Evolutionary conservation across 1,140 invertebrate genomes (phyloP), one percentile per base, ranked within the genome.

Genomic region (Helicoverpa armigera): DNA sequence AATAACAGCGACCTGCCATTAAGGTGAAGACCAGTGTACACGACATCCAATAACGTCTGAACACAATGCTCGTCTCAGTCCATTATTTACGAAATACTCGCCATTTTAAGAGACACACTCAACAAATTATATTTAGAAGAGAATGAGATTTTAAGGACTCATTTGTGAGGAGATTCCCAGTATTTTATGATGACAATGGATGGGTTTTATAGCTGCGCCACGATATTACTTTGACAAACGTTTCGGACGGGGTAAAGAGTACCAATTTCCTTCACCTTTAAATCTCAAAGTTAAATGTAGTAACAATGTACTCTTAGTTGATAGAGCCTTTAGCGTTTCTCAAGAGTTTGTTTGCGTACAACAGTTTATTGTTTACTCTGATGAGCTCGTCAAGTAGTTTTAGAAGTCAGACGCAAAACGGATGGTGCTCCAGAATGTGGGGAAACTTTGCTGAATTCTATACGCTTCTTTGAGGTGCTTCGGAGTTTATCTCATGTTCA

Each of bases 61-160:
- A 77, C 60, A 77, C 60, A 77, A 7, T 67, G 72, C 9, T 51
- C 54, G 50, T 50, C 16, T 13, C 50, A 80, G 72, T 78, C 79
- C 81, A 82, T 85, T 81, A 86, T 82, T 80, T 61, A 83, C 75
- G 85, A 85, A 83, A 81, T 77, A 12, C 74, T 83, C 73, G 61
- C 79, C 80, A 85, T 86, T 85, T 83, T 50, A 56, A 76, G 82
- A 76, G 82, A 81, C 80, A 82, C 78, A 60, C 77, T 74, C 61
- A 76, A 82, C 65, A 82, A 83, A 85, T 85, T 83, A 84, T 82
- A 70, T 85, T 82, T 79, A 80, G 80, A 73, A 81, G 70, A 67
- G 76, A 87, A 87, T 86, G 85, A 83, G 86, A 85, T 85, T 87
- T 87, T 86, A 87, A 86, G 80, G 86, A 87, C 84, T 86, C 85